Conservation (phyloP, 2,797 vertebrate genomes). For the Poeciliopsis turneri region DNA sequence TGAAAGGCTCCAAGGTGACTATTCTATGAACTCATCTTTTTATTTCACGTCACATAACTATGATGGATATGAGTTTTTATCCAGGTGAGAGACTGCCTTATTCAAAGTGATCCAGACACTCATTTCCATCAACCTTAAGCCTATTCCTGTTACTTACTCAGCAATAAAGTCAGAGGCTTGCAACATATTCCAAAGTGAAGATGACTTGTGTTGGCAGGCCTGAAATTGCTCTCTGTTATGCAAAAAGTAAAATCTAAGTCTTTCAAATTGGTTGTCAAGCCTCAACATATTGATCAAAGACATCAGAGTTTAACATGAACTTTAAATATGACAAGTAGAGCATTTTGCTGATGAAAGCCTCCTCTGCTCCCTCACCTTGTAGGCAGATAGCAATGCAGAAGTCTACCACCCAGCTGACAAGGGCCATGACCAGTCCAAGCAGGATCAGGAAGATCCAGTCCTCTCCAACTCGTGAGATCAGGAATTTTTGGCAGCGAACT, state of each 20-base stretch:
- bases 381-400: conserved; percentile 93
- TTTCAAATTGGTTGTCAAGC: background rate
- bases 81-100: background rate
- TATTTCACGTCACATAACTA: background rate
- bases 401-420: conserved; percentile 98
- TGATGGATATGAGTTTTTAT: background rate
- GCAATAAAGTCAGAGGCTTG: background rate
- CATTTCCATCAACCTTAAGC: background rate
- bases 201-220: background rate
- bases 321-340: too few species aligned
- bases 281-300: conserved; percentile 1
- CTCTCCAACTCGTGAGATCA: conserved; percentile 94
- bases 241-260: background rate
- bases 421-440: conserved; percentile 93
- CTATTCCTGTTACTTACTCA: background rate
- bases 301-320: background rate
- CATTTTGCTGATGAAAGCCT: background rate
- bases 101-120: background rate
- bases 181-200: conserved; percentile 3
- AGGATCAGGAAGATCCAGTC: conserved; percentile 99
- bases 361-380: conserved; percentile 84
- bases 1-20: background rate
- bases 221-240: background rate
- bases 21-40: background rate
- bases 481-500: conserved; percentile 91